phyloP scores from a whole-genome alignment of 2,113 vertebrate species.

The Menidia beryllina region DNA sequence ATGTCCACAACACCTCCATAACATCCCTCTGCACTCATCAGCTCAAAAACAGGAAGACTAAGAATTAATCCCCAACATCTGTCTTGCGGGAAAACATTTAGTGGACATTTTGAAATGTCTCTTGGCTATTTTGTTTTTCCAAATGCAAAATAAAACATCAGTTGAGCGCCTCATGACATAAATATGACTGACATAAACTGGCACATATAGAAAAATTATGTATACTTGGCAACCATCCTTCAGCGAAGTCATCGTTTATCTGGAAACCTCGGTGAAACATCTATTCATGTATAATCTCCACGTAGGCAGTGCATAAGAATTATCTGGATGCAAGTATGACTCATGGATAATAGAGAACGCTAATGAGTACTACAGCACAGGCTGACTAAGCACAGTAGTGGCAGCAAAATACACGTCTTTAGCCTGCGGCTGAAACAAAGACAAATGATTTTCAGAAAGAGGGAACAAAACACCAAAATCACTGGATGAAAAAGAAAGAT shows the following conservation, averaged over 20 bases:
- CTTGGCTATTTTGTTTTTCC: no score
- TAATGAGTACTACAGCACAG: conserved; percentile 56
- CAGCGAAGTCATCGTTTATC: conserved; percentile 16
- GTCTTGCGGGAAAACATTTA: neutral
- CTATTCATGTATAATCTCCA: conserved; percentile 15
- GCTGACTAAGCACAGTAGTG: conserved; percentile 63
- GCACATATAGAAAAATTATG: conserved; percentile 5
- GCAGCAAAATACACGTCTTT: conserved; percentile 45
- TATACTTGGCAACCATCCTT: conserved; percentile 5
- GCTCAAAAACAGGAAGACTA: conserved; percentile 8
- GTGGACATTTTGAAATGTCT: neutral
- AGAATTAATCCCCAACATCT: conserved; percentile 21
- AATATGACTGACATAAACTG: conserved; percentile 5
- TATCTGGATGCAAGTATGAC: conserved; percentile 45
- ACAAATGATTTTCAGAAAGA: conserved; percentile 8
- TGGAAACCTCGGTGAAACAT: conserved; percentile 12
- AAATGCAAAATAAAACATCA: neutral
- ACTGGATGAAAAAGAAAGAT: conserved; percentile 16
- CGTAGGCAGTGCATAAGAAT: conserved; percentile 37
- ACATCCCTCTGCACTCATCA: conserved; percentile 24
- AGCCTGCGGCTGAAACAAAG: conserved; percentile 42
- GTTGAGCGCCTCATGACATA: neutral
- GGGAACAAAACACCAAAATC: conserved; percentile 10
- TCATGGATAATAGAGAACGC: conserved; percentile 50
- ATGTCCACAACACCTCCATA: conserved; percentile 37